Percentiles rank a stretch among this genome's conserved stretches.
Evolutionary conservation across 2,113 vertebrate species (phyloP).

Genomic region (Callospermophilus lateralis): DNA sequence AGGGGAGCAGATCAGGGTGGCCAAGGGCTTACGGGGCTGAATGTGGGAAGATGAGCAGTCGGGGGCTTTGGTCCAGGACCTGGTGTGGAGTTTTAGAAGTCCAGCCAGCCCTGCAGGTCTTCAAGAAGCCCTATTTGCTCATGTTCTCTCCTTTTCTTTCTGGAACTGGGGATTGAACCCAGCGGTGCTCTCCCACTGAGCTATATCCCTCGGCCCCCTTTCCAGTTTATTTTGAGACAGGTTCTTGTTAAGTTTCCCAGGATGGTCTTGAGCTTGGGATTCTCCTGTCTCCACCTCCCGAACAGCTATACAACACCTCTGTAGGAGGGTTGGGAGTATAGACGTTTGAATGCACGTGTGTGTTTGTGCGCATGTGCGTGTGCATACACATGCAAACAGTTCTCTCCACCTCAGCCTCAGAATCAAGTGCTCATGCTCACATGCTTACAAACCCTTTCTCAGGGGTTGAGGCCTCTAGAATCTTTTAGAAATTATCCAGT

Average conservation of each 20-base stretch:
- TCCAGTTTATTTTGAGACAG: too few species aligned
- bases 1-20: fast-evolving
- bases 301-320: background rate
- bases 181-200: too few species aligned
- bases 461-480: background rate
- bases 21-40: background rate
- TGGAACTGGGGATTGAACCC: too few species aligned
- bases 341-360: background rate
- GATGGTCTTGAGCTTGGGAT: too few species aligned
- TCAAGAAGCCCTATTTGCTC: background rate
- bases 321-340: background rate
- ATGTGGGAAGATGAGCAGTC: background rate
- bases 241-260: too few species aligned
- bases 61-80: background rate
- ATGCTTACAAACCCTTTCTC: background rate
- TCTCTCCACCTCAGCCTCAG: background rate
- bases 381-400: background rate
- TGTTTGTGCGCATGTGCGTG: too few species aligned
- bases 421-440: background rate
- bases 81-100: background rate
- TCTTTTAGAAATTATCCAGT: background rate
- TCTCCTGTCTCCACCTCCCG: too few species aligned
- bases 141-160: too few species aligned
- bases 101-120: background rate
- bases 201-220: too few species aligned